Evolutionary conservation across 2,888 invertebrate species (phyloP), one percentile per base, ranked within the genome.

Genomic region (Thyatira batis): DNA sequence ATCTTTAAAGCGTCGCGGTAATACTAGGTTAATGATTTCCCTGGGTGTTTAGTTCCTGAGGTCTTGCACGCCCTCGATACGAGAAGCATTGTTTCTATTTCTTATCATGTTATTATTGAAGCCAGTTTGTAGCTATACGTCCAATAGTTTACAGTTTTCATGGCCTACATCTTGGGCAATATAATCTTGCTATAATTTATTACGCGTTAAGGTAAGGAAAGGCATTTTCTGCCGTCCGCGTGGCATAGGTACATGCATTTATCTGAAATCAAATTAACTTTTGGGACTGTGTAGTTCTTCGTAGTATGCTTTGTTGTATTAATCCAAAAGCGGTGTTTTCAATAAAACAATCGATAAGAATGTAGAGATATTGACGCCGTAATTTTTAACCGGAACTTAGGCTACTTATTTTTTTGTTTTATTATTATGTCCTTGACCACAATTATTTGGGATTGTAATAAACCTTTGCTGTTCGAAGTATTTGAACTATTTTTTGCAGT

Each of bases 11-110:
- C 17, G 45, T 48, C 51, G 48, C 57, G 53, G 17, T 60, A 80
- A 77, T 82, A 79, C 71, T 82, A 76, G 85, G 85, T 82, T 85
- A 85, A 84, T 76, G 78, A 78, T 82, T 85, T 81, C 77, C 78
- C 80, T 67, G 65, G 71, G 60, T 71, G 73, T 67, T 70, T 57
- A 71, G 74, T 62, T 74, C 69, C 67, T 77, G 74, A 74, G 79
- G 80, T 77, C 78, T 73, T 66, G 55, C 57, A 57, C 64, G 84
- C 63, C 85, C 87, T 77, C 78, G 70, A 83, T 87, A 78, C 69
- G 61, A 58, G 61, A 61, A 70, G 73, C 72, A 82, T 84, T 84
- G 82, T 84, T 85, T 76, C 73, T 61, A 57, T 60, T 72, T 54
- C 80, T 87, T 88, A 87, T 88, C 88, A 69, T 69, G 50, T 62